Evolutionary conservation across 2,888 invertebrate species (phyloP), one percentile per base, ranked within the genome.

Genomic region (Lepeophtheirus nordmannii): DNA sequence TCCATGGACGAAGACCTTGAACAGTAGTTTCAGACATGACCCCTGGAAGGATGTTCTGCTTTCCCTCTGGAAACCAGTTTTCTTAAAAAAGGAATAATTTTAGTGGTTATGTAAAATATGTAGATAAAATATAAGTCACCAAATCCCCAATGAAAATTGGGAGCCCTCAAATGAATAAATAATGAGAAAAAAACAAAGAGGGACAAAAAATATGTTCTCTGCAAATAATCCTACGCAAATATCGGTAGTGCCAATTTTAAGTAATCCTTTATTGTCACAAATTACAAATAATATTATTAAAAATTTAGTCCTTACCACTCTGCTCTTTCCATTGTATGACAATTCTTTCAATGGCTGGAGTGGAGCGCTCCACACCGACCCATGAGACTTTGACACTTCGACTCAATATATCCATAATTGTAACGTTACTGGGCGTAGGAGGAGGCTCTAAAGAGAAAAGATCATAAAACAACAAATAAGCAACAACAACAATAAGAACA

Each of bases 1-100:
- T 87, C 9, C 90, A 86, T 12, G 92, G 92, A 68, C 85, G 85
- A 40, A 92, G 79, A 73, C 86, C 86, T 1, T 68, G 66, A 37
- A 69, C 58, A 14, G 62, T 59, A 62, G 38, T 72, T 20, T 59
- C 56, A 7, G 64, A 53, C 12, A 37, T 66, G 40, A 58, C 23
- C 10, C 39, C 64, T 30, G 39, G 39, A 30, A 39, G 39, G 38
- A 61, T 61, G 23, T 38, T 61, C 23, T 68, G 73, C 78, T 65
- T 57, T 37, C 68, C 60, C 67, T 65, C 17, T 65, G 68, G 62
- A 20, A 20, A 5, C 62, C 67, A 62, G n/a, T 66, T 64, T 57
- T 56, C 30, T 10, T 20, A 64, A 22, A 65, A 62, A 7, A 39
- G 61, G 39, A 65, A 60, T 12, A 65, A n/a, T n/a, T n/a, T n/a